Conservation (phyloP, 2,113 vertebrate genomes). For the Piaya cayana region DNA sequence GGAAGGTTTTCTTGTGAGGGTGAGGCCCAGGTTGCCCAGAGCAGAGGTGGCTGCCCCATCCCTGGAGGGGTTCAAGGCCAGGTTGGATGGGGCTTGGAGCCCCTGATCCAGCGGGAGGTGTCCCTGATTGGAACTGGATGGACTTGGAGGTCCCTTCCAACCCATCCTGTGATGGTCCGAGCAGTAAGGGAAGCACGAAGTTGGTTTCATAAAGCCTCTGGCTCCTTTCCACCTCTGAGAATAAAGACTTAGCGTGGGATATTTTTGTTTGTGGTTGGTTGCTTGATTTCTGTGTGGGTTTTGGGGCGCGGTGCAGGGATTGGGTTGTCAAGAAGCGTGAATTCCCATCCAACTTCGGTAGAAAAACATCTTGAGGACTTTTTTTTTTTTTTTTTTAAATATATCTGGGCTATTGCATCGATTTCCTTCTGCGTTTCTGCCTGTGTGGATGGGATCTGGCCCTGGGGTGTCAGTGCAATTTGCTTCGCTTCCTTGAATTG, state of each 20-base stretch:
- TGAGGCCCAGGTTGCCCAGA: no score
- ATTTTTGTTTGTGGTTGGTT: background rate
- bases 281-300: background rate
- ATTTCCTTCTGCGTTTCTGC: background rate
- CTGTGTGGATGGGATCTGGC: background rate
- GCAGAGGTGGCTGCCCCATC: no score
- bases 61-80: no score
- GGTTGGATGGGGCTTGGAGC: no score
- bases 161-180: no score
- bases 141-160: no score
- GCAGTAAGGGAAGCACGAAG: background rate
- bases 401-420: background rate
- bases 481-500: background rate
- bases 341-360: background rate
- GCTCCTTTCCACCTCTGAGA: background rate
- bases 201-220: background rate
- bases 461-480: background rate
- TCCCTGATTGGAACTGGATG: no score
- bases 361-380: background rate
- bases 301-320: background rate
- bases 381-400: background rate
- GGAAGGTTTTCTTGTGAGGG: no score
- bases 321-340: background rate
- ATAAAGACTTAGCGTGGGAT: background rate
- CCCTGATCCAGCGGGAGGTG: no score